phyloP scores from a whole-genome alignment of 1,140 invertebrate genomes.

The Pachyrhynchus sulphureomaculatus region DNA sequence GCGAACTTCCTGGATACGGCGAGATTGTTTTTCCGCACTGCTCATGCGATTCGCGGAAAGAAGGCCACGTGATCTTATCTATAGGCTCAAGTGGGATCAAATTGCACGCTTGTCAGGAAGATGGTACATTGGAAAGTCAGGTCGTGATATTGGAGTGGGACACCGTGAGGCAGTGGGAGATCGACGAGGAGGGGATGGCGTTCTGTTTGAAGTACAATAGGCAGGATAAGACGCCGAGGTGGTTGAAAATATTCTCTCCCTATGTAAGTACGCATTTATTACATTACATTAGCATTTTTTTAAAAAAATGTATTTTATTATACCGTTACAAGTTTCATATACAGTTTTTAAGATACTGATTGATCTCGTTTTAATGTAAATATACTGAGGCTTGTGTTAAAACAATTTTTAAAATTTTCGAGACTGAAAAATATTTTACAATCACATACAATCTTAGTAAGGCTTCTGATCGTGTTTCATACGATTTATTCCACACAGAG shows the following conservation, averaged over 20 bases:
- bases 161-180: slow-evolving; percentile 78
- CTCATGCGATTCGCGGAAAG: slow-evolving; percentile 89
- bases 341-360: no score
- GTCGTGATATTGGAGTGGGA: slow-evolving; percentile 85
- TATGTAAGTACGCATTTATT: slow-evolving; percentile 74
- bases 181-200: slow-evolving; percentile 88
- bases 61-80: slow-evolving; percentile 84
- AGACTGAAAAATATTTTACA: no score
- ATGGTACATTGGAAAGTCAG: slow-evolving; percentile 78
- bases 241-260: slow-evolving; percentile 87
- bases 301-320: no score
- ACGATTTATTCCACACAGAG: no score
- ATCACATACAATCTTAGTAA: no score
- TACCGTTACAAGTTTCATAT: no score
- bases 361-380: no score
- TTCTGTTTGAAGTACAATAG: slow-evolving; percentile 86
- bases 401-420: no score
- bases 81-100: slow-evolving; percentile 69
- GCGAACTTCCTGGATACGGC: slow-evolving; percentile 86
- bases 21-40: slow-evolving; percentile 94
- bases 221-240: slow-evolving; percentile 76
- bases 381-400: no score
- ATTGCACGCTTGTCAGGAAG: slow-evolving; percentile 84
- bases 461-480: no score
- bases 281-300: background rate